Evolutionary conservation across 2,888 invertebrate species (phyloP).

Genomic region (Tipula lateralis): DNA sequence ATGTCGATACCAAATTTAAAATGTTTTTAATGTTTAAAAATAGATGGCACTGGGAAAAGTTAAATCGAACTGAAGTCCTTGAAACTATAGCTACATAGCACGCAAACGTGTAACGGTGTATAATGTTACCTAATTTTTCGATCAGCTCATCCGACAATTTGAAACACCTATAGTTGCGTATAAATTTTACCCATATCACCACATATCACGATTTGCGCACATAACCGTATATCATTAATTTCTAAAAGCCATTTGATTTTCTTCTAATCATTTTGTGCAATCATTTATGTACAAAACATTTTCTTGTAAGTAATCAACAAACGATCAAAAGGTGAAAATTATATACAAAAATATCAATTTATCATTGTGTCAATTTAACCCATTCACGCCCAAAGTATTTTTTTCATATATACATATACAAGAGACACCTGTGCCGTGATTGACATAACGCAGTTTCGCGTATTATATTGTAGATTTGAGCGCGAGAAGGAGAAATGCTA

Average conservation of each 20-base stretch:
- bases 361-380: background rate
- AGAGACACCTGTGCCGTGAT: background rate
- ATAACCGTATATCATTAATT: background rate
- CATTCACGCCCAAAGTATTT: background rate
- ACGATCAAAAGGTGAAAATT: background rate
- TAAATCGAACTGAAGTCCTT: no score
- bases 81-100: no score
- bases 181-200: no score
- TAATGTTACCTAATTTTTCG: no score
- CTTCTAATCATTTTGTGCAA: background rate
- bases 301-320: background rate
- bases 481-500: background rate
- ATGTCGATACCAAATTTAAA: no score
- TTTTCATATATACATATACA: background rate
- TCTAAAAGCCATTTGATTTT: background rate
- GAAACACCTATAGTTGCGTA: no score
- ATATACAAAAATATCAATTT: background rate
- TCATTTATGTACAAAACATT: background rate
- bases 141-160: no score
- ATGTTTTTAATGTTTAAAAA: no score
- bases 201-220: background rate
- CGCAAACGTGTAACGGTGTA: no score
- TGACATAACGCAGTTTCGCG: background rate
- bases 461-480: background rate
- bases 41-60: no score